Conservation (phyloP, 2,797 vertebrate genomes). For the Lagothrix lagotricha region DNA sequence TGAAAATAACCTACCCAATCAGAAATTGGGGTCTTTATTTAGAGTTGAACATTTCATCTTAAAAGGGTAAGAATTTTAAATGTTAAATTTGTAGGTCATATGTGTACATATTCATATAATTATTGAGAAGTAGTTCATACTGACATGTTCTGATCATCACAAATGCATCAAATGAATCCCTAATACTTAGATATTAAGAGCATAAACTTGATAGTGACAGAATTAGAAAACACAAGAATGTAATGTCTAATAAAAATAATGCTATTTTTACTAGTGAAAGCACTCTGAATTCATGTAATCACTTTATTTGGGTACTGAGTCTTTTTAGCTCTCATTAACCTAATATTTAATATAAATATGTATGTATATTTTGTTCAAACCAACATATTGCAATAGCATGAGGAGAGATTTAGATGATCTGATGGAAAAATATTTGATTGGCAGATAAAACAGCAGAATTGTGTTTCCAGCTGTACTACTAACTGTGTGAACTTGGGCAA, state of each 20-base stretch:
- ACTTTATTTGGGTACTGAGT: not conserved
- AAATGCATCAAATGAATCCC: not conserved
- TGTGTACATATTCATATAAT: not conserved
- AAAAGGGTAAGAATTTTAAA: not conserved
- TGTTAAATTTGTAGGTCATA: not conserved
- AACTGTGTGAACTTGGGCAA: not conserved
- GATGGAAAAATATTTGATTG: not conserved
- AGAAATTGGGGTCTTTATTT: not conserved
- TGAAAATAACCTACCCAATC: not conserved
- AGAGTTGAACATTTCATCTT: not conserved
- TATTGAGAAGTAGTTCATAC: conserved; percentile 6
- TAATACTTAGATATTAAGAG: not conserved
- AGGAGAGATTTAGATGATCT: not conserved
- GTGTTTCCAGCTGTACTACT: not conserved
- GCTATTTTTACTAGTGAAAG: not conserved
- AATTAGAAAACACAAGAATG: not conserved
- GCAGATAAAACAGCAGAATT: not conserved
- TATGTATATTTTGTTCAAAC: not conserved
- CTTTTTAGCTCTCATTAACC: not conserved
- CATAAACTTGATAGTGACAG: not conserved
- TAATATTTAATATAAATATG: not conserved
- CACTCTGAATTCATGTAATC: not conserved
- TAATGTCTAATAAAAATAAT: not conserved
- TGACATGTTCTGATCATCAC: conserved; percentile 6
- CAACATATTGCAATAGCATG: not conserved